Evolutionary conservation across 2,888 invertebrate genomes (phyloP).

Genomic region (Eristalinus sepulchralis): DNA sequence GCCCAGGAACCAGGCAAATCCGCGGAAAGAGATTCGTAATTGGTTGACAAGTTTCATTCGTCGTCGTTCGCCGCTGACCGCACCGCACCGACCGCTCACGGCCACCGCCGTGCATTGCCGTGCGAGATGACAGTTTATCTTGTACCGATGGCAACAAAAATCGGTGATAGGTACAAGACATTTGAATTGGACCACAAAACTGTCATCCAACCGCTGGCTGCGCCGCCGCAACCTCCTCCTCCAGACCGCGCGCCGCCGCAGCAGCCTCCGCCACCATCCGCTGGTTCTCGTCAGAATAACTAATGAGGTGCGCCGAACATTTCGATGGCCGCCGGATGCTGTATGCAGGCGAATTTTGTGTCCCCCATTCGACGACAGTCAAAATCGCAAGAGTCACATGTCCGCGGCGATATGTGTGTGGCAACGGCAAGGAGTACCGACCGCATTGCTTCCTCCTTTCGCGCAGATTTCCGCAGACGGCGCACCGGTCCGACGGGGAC

Average conservation of each 20-base stretch:
- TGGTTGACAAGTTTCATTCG: constrained; percentile 71
- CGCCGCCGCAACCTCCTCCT: background rate
- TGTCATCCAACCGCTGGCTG: constrained; percentile 31
- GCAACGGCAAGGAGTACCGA: constrained; percentile 53
- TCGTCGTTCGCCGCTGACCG: background rate
- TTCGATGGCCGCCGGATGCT: constrained; percentile 55
- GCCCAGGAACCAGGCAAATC: constrained; percentile 34
- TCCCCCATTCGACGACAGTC: constrained; percentile 61
- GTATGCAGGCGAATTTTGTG: constrained; percentile 43
- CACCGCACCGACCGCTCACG: background rate
- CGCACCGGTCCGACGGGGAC: constrained; percentile 9
- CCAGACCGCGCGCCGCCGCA: constrained; percentile 1
- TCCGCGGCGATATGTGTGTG: constrained; percentile 55
- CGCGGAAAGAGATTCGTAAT: constrained; percentile 65
- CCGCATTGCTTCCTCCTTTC: constrained; percentile 57
- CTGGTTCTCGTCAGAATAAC: constrained; percentile 70
- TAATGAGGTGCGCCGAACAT: constrained; percentile 71
- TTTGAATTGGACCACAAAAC: constrained; percentile 70
- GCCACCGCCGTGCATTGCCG: background rate
- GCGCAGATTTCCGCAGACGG: constrained; percentile 29
- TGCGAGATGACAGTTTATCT: constrained; percentile 65
- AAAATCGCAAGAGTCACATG: constrained; percentile 65
- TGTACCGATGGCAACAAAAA: constrained; percentile 68
- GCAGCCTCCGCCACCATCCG: background rate
- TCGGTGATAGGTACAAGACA: constrained; percentile 71